A percentile compares a stretch with the other conserved stretches of the same genome.
Evolutionary conservation across 2,888 invertebrate genomes (phyloP).

Genomic region (Lomographa bimaculata): DNA sequence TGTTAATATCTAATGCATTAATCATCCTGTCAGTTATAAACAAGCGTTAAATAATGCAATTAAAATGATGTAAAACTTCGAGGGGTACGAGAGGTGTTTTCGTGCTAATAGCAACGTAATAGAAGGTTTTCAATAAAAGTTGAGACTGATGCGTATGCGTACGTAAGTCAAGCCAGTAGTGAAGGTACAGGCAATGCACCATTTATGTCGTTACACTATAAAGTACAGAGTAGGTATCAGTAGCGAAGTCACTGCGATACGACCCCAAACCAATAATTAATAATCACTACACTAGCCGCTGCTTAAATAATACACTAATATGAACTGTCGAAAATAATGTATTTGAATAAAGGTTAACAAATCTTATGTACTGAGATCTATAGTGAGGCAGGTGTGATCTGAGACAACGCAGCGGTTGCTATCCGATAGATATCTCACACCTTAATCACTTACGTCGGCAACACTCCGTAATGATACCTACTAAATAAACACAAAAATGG

Average conservation of each 20-base stretch:
- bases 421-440: constrained; percentile 59
- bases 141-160: no score
- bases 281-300: no score
- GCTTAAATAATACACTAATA: no score
- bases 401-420: constrained; percentile 39
- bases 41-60: constrained; percentile 71
- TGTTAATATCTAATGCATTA: constrained; percentile 38
- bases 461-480: constrained; percentile 59
- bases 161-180: constrained; percentile 10
- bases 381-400: constrained; percentile 61
- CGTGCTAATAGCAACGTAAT: constrained; percentile 66
- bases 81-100: constrained; percentile 62
- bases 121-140: constrained; percentile 51
- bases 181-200: not conserved
- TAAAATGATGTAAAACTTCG: constrained; percentile 66
- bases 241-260: no score
- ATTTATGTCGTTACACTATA: no score
- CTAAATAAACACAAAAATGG: constrained; percentile 63
- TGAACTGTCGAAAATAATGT: no score
- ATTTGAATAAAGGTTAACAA: no score
- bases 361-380: no score
- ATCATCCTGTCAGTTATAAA: constrained; percentile 54
- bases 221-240: no score
- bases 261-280: no score
- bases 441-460: constrained; percentile 65